Conservation (phyloP, 2,113 vertebrate genomes). For the Trematocara unimaculatum region DNA sequence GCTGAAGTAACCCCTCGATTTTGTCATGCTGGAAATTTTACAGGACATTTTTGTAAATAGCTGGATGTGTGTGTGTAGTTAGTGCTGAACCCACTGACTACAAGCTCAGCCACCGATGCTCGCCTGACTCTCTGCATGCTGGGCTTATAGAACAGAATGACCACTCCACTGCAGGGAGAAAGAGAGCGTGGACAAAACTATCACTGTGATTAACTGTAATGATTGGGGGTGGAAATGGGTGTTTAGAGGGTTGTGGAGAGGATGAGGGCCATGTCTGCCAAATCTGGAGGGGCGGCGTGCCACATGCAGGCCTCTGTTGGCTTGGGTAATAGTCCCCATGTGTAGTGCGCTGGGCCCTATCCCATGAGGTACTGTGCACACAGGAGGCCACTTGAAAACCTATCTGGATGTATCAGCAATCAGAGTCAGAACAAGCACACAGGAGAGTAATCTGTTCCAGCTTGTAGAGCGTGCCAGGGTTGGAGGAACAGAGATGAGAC, state of each 20-base stretch:
- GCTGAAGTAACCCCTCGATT: not conserved
- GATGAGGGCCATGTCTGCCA: conserved; percentile 44
- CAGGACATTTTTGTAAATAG: conserved; percentile 14
- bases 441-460: conserved; percentile 76
- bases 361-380: conserved; percentile 61
- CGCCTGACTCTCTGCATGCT: not conserved
- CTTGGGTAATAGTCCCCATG: conserved; percentile 73
- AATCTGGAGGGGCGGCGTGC: conserved; percentile 42
- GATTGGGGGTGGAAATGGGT: conserved; percentile 60
- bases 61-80: not conserved
- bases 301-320: conserved; percentile 18
- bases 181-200: conserved; percentile 45
- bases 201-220: conserved; percentile 66
- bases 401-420: conserved; percentile 74
- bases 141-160: conserved; percentile 43
- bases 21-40: conserved; percentile 14
- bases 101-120: conserved; percentile 21
- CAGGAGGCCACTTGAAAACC: conserved; percentile 74
- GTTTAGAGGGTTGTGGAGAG: conserved; percentile 56
- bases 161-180: conserved; percentile 40
- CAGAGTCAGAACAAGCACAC: conserved; percentile 66
- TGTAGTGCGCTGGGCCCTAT: conserved; percentile 60
- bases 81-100: conserved; percentile 3
- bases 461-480: conserved; percentile 65
- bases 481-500: conserved; percentile 42